A percentile compares a stretch with the other conserved stretches of the same genome.
phyloP scores from a whole-genome alignment of 2,888 invertebrate species.

The Escarpia spicata region DNA sequence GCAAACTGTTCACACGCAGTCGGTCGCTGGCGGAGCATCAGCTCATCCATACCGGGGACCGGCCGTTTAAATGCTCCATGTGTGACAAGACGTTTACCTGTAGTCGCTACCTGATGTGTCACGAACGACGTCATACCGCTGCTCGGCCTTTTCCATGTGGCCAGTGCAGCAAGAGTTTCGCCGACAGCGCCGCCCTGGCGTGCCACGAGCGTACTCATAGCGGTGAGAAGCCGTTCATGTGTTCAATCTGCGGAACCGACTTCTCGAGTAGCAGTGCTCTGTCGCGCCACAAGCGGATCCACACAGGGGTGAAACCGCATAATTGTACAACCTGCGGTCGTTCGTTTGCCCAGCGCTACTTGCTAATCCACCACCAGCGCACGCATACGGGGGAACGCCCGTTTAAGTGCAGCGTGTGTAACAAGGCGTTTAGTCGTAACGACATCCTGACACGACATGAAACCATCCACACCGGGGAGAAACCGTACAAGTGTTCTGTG shows the following conservation, averaged over 20 bases:
- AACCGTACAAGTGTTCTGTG: neutral
- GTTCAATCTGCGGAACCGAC: slow-evolving; percentile 23
- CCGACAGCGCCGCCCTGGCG: neutral
- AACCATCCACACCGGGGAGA: neutral
- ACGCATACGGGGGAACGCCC: slow-evolving; percentile 25
- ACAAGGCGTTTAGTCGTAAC: neutral
- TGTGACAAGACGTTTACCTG: slow-evolving; percentile 24
- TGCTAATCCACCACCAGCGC: slow-evolving; percentile 22
- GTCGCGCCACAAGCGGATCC: slow-evolving; percentile 21
- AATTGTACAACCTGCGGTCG: neutral
- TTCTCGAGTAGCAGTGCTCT: slow-evolving; percentile 19
- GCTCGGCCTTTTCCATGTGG: neutral
- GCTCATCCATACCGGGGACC: slow-evolving; percentile 24
- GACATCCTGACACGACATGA: neutral
- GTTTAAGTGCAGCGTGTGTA: slow-evolving; percentile 21
- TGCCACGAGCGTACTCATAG: neutral
- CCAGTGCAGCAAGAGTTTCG: neutral
- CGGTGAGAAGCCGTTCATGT: neutral
- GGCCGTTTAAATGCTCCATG: slow-evolving; percentile 22
- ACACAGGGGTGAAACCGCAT: slow-evolving; percentile 19
- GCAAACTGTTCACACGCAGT: slow-evolving; percentile 20
- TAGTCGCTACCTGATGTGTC: slow-evolving; percentile 22
- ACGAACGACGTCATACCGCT: slow-evolving; percentile 18
- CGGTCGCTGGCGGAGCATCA: slow-evolving; percentile 22
- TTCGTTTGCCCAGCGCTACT: slow-evolving; percentile 22